These are phyloP conservation scores for Tachycineta bicolor DNA, from an alignment of 2,113 vertebrate species.

Conservation along the genomic window DNA sequence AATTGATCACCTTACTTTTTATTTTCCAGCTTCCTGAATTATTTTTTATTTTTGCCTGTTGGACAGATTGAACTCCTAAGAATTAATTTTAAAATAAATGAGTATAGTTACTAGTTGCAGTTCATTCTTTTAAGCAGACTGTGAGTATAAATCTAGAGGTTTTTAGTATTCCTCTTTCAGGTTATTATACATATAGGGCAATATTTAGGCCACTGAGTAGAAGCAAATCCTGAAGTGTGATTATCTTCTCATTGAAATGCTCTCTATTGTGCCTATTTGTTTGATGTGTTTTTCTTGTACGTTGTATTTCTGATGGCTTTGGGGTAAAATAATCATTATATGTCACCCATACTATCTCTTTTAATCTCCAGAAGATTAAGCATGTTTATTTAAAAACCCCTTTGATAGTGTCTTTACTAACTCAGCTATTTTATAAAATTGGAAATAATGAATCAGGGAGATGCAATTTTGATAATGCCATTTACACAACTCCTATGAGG, in stretches of 20 bases:
- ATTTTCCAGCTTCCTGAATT: background rate
- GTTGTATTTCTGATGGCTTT: constrained; percentile 41
- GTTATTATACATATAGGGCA: background rate
- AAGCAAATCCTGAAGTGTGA: constrained; percentile 23
- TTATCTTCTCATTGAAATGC: constrained; percentile 50
- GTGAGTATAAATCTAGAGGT: background rate
- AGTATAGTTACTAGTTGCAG: background rate
- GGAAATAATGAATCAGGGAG: constrained; percentile 53
- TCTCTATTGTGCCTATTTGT: constrained; percentile 64
- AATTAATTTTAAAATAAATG: constrained; percentile 24
- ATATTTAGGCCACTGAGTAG: constrained; percentile 16
- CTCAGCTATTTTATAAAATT: constrained; percentile 46
- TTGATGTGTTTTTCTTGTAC: constrained; percentile 52
- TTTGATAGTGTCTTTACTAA: constrained; percentile 64
- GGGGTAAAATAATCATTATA: constrained; percentile 38
- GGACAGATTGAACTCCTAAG: background rate
- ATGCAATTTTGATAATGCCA: constrained; percentile 54
- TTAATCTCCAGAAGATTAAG: constrained; percentile 68
- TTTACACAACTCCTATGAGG: constrained; percentile 30
- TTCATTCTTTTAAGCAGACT: background rate
- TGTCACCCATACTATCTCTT: constrained; percentile 45
- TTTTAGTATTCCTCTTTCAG: background rate
- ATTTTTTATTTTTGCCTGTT: constrained; percentile 5
- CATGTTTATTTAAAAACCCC: constrained; percentile 59
- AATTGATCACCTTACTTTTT: background rate